A percentile compares a stretch with the other conserved stretches of the same genome.
Evolutionary conservation across 2,888 invertebrate species (phyloP).

Genomic region (Drosophila hamatofila): DNA sequence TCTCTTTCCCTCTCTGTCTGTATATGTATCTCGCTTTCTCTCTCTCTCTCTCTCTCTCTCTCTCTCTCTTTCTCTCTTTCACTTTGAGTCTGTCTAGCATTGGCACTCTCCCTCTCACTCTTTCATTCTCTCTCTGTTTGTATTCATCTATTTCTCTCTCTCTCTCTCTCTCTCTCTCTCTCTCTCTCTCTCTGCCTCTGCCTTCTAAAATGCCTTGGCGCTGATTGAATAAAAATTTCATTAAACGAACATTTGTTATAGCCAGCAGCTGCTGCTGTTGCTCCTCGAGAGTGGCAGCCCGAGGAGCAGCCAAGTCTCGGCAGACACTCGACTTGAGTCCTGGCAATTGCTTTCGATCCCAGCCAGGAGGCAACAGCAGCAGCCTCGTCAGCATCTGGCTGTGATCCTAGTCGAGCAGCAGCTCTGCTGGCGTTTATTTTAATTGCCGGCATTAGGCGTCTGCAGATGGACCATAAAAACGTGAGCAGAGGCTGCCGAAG

Average conservation of each 20-base stretch:
- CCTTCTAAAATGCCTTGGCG: conserved; percentile 34
- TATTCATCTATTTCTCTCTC: not conserved
- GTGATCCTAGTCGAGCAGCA: conserved; percentile 18
- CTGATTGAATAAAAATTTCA: conserved; percentile 80
- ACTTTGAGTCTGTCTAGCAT: too few relatives aligned
- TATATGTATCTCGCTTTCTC: too few relatives aligned
- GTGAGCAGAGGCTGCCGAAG: conserved; percentile 1
- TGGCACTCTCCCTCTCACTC: too few relatives aligned
- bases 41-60: too few relatives aligned
- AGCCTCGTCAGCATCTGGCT: conserved; percentile 1
- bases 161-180: not conserved
- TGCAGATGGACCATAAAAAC: conserved; percentile 77
- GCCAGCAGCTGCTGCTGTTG: conserved; percentile 28
- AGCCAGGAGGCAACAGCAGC: not conserved
- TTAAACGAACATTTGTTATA: conserved; percentile 70
- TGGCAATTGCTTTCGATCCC: conserved; percentile 17
- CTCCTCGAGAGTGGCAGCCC: conserved; percentile 5
- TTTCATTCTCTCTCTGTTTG: too few relatives aligned
- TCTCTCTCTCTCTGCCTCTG: not conserved
- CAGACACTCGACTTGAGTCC: conserved; percentile 8
- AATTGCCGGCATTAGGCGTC: conserved; percentile 75
- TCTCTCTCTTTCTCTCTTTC: too few relatives aligned
- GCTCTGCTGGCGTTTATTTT: conserved; percentile 73
- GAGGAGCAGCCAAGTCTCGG: not conserved
- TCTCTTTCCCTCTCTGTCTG: too few relatives aligned